A percentile compares a stretch with the other conserved stretches of the same genome.
Evolutionary conservation across 2,113 vertebrate genomes (phyloP).

Genomic region (Ptychochromis oligacanthus): DNA sequence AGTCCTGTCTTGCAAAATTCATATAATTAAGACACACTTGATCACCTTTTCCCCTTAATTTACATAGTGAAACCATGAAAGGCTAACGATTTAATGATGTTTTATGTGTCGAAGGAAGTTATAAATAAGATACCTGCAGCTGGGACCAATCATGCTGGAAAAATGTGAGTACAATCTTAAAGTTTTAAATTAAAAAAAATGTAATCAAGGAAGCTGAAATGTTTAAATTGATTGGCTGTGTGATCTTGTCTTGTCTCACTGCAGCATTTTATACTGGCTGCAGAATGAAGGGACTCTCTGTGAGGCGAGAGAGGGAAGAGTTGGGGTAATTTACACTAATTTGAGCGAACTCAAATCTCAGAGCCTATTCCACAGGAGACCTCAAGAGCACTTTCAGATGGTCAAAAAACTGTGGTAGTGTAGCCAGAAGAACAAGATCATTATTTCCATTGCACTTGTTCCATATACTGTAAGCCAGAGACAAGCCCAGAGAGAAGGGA

Average conservation of each 20-base stretch:
- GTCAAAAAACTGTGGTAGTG: slow-evolving; percentile 57
- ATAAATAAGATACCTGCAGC: slow-evolving; percentile 14
- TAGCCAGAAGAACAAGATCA: slow-evolving; percentile 68
- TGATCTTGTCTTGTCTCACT: slow-evolving; percentile 36
- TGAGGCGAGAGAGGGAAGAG: slow-evolving; percentile 49
- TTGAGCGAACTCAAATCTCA: slow-evolving; percentile 68
- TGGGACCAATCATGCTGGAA: neutral
- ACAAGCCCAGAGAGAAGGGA: slow-evolving; percentile 61
- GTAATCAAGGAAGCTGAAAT: slow-evolving; percentile 28
- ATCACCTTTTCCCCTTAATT: slow-evolving; percentile 29
- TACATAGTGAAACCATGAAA: neutral
- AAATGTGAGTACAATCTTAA: slow-evolving; percentile 8
- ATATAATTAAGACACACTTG: slow-evolving; percentile 15
- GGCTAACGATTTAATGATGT: neutral
- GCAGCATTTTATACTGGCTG: slow-evolving; percentile 25
- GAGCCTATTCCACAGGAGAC: slow-evolving; percentile 67
- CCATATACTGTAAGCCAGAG: slow-evolving; percentile 66
- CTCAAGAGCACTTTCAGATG: slow-evolving; percentile 60
- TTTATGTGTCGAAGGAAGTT: slow-evolving; percentile 1
- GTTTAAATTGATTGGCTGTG: slow-evolving; percentile 43
- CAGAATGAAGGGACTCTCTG: slow-evolving; percentile 35
- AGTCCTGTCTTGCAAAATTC: neutral
- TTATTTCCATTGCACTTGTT: slow-evolving; percentile 75
- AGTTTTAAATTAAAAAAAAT: slow-evolving; percentile 11
- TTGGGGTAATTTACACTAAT: slow-evolving; percentile 69